A percentile compares a stretch with the other conserved stretches of the same genome.
phyloP scores from a whole-genome alignment of 2,888 invertebrate genomes.

The Torymus texanus region DNA sequence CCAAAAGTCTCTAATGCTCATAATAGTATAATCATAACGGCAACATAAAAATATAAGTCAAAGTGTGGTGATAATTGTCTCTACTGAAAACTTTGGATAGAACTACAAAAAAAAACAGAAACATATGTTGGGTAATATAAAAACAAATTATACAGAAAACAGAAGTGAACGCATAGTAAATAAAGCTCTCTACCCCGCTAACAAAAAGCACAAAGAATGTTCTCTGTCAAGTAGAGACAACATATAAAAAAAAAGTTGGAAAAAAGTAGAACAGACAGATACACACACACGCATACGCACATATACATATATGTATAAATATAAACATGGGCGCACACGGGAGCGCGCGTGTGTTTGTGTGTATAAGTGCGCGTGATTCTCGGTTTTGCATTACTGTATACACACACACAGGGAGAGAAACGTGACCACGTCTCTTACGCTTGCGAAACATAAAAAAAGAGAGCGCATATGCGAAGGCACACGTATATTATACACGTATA shows the following conservation, averaged over 20 bases:
- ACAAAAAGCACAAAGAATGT: slow-evolving; percentile 73
- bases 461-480: neutral
- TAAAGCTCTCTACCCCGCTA: slow-evolving; percentile 82
- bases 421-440: slow-evolving; percentile 24
- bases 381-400: slow-evolving; percentile 15
- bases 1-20: slow-evolving; percentile 62
- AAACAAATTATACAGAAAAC: slow-evolving; percentile 61
- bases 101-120: slow-evolving; percentile 68
- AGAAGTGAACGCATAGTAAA: slow-evolving; percentile 70
- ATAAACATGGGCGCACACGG: slow-evolving; percentile 34
- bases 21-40: slow-evolving; percentile 57
- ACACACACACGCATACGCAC: slow-evolving; percentile 32
- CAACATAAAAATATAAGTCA: slow-evolving; percentile 67
- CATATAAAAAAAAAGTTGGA: slow-evolving; percentile 41
- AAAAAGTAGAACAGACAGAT: slow-evolving; percentile 47
- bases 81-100: slow-evolving; percentile 52
- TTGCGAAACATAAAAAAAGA: slow-evolving; percentile 6
- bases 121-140: slow-evolving; percentile 55
- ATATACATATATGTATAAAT: neutral
- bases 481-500: too few species aligned
- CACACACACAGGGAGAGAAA: slow-evolving; percentile 36
- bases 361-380: too few species aligned
- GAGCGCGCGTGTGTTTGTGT: neutral
- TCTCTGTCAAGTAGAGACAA: slow-evolving; percentile 19
- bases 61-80: slow-evolving; percentile 70